Evolutionary conservation across 2,888 invertebrate species (phyloP).

Genomic region (Dorcus parallelipipedus): DNA sequence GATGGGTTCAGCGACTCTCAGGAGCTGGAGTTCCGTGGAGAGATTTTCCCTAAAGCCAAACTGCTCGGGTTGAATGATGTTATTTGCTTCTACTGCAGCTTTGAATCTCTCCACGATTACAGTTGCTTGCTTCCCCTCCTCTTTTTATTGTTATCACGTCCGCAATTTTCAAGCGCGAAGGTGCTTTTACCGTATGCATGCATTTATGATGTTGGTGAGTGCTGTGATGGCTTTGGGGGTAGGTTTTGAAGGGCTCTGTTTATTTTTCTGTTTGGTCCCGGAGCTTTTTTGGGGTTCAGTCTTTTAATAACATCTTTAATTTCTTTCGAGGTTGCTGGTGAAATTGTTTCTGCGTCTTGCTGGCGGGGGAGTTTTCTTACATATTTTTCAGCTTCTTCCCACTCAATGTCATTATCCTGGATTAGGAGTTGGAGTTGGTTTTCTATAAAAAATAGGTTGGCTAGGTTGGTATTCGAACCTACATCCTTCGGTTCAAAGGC

Average conservation of each 20-base stretch:
- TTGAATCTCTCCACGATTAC: constrained; percentile 11
- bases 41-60: constrained; percentile 34
- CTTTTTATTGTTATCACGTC: not conserved
- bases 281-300: not conserved
- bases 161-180: constrained; percentile 1
- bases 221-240: not conserved
- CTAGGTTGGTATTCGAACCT: too few relatives aligned
- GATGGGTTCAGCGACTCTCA: constrained; percentile 28
- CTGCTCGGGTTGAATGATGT: constrained; percentile 30
- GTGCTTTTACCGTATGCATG: not conserved
- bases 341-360: too few relatives aligned
- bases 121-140: not conserved
- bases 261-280: too few relatives aligned
- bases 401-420: too few relatives aligned
- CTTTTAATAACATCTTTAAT: too few relatives aligned
- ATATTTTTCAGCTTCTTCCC: too few relatives aligned
- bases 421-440: too few relatives aligned
- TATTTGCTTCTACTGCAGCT: constrained; percentile 2
- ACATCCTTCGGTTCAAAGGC: too few relatives aligned
- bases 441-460: too few relatives aligned
- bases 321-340: too few relatives aligned
- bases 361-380: too few relatives aligned
- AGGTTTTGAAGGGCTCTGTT: not conserved
- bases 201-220: constrained; percentile 2
- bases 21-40: constrained; percentile 32